Base-by-base conservation (phyloP, 1,140 invertebrate genomes). In the Zaprionus camerounensis region DNA sequence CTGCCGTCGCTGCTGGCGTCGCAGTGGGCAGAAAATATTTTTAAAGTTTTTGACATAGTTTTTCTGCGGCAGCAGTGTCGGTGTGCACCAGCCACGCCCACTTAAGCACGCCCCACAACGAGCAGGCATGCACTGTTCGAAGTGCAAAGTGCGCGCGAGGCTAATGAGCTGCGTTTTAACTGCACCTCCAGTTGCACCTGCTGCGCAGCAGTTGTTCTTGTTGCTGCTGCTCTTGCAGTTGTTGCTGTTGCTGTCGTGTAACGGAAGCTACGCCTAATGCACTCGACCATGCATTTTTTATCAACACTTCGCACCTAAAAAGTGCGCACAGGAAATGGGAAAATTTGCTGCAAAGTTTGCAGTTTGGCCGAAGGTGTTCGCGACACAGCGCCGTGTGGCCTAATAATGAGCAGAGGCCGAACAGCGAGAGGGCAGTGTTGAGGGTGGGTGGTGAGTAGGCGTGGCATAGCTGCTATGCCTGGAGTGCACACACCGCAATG, bases 31-130 rank as follows among this genome's bases (percentile, higher is more conserved):
- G 13, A 31, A 64, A 64, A 90, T 88, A 88, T 88, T 91, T 91
- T 90, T 91, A 90, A 91, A 90, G 85, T 90, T 90, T 90, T 90
- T 91, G 85, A 90, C 85, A 90, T 90, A 90, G 85, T 90, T 90
- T 90, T 79, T 71, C 38, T 65, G 51, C 20, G 62, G 57, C 56
- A n/a, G 57, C 56, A n/a, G 15, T 20, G 49, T 53, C 55, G 31
- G 0, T 56, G 36, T 36, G 51, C 22, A 44, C 58, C 77, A 31
- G 67, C 69, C 70, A 78, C 78, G 78, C 84, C 84, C 71, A 87
- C 84, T 87, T 88, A 62, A 78, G 81, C 84, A 87, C 81, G 84
- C 74, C 78, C 68, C 68, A 9, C 41, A 71, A 74, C 65, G 56
- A 55, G 41, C 76, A 38, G 68, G 20, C 11, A 11, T 7, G 12